A percentile compares a stretch with the other conserved stretches of the same genome.
These are phyloP conservation scores for Mystacornis crossleyi DNA, from an alignment of 2,113 vertebrate genomes.

Conservation along the genomic window DNA sequence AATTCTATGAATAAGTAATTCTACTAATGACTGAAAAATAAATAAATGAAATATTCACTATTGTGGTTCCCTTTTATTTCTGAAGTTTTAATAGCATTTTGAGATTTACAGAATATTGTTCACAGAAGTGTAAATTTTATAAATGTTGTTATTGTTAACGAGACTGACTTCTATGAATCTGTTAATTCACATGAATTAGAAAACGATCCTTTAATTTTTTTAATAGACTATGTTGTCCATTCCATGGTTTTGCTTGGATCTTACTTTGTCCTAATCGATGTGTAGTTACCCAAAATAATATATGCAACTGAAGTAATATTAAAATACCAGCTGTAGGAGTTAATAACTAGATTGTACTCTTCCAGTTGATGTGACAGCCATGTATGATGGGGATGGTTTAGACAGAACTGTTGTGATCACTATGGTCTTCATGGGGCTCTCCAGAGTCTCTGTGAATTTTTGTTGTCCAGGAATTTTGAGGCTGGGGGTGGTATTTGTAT, in stretches of 20 bases:
- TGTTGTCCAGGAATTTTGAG: background rate
- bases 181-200: background rate
- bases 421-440: background rate
- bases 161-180: background rate
- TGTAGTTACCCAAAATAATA: background rate
- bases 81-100: background rate
- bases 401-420: background rate
- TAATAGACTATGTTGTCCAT: background rate
- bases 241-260: background rate
- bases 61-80: background rate
- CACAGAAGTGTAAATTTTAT: background rate
- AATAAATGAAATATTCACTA: background rate
- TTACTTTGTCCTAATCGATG: background rate
- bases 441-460: background rate
- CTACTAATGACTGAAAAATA: background rate
- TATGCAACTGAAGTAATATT: background rate
- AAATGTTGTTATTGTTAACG: background rate
- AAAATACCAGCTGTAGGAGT: background rate
- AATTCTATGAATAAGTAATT: background rate
- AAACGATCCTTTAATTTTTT: background rate
- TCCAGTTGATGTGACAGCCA: background rate
- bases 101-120: background rate
- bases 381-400: background rate
- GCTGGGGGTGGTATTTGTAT: accelerated
- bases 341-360: background rate